Percentiles rank a stretch among this genome's conserved stretches.
Evolutionary conservation across 2,797 vertebrate species (phyloP).

Genomic region (Gouania willdenowi): DNA sequence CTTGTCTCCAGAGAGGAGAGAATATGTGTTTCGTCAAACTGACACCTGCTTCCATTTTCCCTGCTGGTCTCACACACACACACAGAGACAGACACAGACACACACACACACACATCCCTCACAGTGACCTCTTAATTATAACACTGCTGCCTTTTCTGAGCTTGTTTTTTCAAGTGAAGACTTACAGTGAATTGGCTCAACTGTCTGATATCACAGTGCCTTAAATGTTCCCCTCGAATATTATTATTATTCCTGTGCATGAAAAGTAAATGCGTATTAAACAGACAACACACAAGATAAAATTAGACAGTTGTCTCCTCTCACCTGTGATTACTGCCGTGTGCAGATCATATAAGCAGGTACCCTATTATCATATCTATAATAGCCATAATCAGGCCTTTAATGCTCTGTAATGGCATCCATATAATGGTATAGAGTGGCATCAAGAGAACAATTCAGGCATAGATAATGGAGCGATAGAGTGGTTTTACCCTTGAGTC

Average conservation of each 20-base stretch:
- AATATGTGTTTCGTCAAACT: slow-evolving; percentile 65
- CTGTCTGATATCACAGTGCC: slow-evolving; percentile 20
- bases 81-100: slow-evolving; percentile 43
- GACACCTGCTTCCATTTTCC: slow-evolving; percentile 68
- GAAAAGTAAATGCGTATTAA: slow-evolving; percentile 27
- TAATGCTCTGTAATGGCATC: slow-evolving; percentile 73
- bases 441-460: slow-evolving; percentile 71
- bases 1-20: slow-evolving; percentile 79
- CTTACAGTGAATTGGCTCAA: neutral
- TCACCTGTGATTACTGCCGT: slow-evolving; percentile 75
- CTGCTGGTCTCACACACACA: slow-evolving; percentile 52
- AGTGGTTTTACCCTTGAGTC: slow-evolving; percentile 73
- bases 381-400: slow-evolving; percentile 72
- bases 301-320: slow-evolving; percentile 64
- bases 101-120: slow-evolving; percentile 44
- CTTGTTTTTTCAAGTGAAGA: slow-evolving; percentile 26
- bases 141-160: slow-evolving; percentile 36
- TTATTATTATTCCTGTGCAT: too few relatives aligned
- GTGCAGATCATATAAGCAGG: slow-evolving; percentile 70
- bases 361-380: slow-evolving; percentile 72
- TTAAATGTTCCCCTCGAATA: too few relatives aligned
- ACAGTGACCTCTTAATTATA: slow-evolving; percentile 56
- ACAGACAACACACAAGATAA: slow-evolving; percentile 61
- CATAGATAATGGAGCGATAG: slow-evolving; percentile 68
- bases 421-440: slow-evolving; percentile 70